Base-by-base conservation (phyloP, 64 coral and sea anemone species). In the Cladopsammia gracilis region DNA sequence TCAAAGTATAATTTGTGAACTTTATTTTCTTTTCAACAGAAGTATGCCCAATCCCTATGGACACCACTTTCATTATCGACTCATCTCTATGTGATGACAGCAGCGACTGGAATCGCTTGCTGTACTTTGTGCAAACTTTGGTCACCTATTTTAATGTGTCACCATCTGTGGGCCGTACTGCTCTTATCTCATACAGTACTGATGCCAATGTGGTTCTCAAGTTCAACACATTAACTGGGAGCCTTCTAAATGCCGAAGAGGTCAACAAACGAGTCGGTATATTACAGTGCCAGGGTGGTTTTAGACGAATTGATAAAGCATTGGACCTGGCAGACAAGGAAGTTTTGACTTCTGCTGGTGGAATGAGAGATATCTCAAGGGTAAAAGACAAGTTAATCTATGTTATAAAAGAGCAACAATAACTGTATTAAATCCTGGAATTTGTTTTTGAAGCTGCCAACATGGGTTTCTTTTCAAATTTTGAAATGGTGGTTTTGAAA, bases 241-340 rank as follows among this genome's bases (percentile, higher is more conserved):
- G 12, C 68, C 11, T 80, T 0, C 58, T 90, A 18, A 90, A 90
- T 16, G 58, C 25, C 20, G 45, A 20, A 18, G 43, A 70, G 61
- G 88, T 90, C 1, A 10, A 48, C 3, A 67, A 67, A 71, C 59
- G 26, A 64, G 66, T 90, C 14, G 88, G 79, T 67, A 24, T 3
- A 9, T 71, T 91, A 47, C 45, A 71, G 19, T 84, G 82, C 58
- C 76, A 60, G 53, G 74, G 77, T 62, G 90, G 90, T 51, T 70
- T 64, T 56, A 92, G 70, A 25, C 86, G 75, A 53, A 92, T 92
- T 52, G 90, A 92, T 59, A 92, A 48, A 75, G 90, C 70, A 70
- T 70, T 92, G 26, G 71, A 86, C 50, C 54, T 92, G 70, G 82
- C 90, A 48, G 57, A 71, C 16, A 34, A 73, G 42, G 71, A 92